phyloP scores from a whole-genome alignment of 1,140 invertebrate species.

The Augochlora pura region DNA sequence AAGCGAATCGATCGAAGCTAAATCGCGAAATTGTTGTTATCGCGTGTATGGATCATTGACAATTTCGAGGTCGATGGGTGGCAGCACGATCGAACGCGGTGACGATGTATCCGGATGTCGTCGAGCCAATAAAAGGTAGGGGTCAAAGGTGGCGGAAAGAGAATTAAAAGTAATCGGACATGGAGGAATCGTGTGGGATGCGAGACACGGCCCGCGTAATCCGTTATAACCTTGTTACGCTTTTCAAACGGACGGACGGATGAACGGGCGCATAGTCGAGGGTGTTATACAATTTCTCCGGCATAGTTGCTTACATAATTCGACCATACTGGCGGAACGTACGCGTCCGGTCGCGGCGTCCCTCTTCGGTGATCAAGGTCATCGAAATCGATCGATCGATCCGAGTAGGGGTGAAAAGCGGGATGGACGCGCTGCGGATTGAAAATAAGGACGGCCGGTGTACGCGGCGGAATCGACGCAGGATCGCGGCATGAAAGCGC shows the following conservation, averaged over 20 bases:
- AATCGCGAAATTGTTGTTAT: neutral
- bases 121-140: too few relatives aligned
- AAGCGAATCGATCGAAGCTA: slow-evolving; percentile 15
- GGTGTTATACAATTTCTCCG: slow-evolving; percentile 48
- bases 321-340: neutral
- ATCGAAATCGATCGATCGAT: slow-evolving; percentile 29
- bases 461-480: neutral
- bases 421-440: neutral
- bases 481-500: neutral
- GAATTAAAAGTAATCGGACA: slow-evolving; percentile 4
- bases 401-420: too few relatives aligned
- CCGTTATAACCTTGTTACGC: slow-evolving; percentile 52
- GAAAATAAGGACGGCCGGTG: neutral
- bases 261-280: slow-evolving; percentile 24
- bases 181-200: slow-evolving; percentile 13
- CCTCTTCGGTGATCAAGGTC: slow-evolving; percentile 35
- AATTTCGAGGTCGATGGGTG: neutral
- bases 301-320: slow-evolving; percentile 50
- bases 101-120: too few relatives aligned
- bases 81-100: too few relatives aligned
- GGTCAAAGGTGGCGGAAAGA: neutral
- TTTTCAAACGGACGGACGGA: slow-evolving; percentile 32
- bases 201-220: slow-evolving; percentile 35
- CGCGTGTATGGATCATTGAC: neutral
- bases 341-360: slow-evolving; percentile 15